Evolutionary conservation across 2,888 invertebrate species (phyloP).

Genomic region (Morpho helenor): DNA sequence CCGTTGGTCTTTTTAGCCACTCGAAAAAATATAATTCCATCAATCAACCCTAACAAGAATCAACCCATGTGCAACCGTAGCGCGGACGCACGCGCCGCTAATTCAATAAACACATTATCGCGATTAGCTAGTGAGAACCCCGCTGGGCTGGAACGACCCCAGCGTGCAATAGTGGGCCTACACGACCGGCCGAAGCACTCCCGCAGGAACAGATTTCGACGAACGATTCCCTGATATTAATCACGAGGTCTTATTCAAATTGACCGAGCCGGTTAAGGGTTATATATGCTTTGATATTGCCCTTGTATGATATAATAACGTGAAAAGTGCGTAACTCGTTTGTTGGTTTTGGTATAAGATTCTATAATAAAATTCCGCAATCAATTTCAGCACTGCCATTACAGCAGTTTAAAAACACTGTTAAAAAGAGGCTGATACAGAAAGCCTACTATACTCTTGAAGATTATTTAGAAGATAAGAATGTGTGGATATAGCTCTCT

Average conservation of each 20-base stretch:
- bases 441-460: no score
- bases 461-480: no score
- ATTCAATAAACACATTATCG: constrained; percentile 79
- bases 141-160: constrained; percentile 37
- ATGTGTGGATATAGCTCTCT: no score
- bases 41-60: constrained; percentile 16
- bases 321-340: no score
- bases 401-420: no score
- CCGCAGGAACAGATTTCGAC: constrained; percentile 63
- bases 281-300: constrained; percentile 15
- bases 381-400: no score
- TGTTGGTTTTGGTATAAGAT: no score
- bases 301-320: background rate
- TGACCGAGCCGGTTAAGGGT: constrained; percentile 33
- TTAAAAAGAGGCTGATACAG: no score
- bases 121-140: constrained; percentile 69
- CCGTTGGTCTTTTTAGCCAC: constrained; percentile 6
- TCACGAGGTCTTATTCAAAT: constrained; percentile 66
- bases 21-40: constrained; percentile 10
- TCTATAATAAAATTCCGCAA: no score
- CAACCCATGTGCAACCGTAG: constrained; percentile 50
- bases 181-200: constrained; percentile 42
- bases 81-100: constrained; percentile 72
- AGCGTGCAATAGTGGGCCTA: constrained; percentile 32
- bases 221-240: constrained; percentile 58